Evolutionary conservation across 2,797 vertebrate genomes (phyloP).

Genomic region (Myiotriccus ornatus): DNA sequence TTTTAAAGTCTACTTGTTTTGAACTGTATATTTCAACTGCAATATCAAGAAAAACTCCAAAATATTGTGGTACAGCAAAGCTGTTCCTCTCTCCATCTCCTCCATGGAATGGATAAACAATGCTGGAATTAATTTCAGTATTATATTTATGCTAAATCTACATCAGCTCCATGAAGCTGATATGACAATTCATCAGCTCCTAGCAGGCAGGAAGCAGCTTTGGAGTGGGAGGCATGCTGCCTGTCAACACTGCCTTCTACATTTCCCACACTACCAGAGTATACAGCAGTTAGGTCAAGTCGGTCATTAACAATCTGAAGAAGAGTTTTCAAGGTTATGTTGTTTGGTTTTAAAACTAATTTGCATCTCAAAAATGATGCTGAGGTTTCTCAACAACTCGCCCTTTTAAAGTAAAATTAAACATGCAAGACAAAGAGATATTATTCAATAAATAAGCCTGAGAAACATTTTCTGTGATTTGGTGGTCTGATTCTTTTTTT

Average conservation of each 20-base stretch:
- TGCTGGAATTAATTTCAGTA: conserved; percentile 21
- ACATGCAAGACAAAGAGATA: not conserved
- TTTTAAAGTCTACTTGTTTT: not conserved
- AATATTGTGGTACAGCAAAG: conserved; percentile 6
- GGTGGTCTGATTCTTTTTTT: not conserved
- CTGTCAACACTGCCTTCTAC: conserved; percentile 81
- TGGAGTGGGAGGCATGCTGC: conserved; percentile 67
- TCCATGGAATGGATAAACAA: conserved; percentile 38
- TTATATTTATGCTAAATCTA: conserved; percentile 57
- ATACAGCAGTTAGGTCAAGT: conserved; percentile 43
- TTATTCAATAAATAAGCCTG: not conserved
- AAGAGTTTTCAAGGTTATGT: not conserved
- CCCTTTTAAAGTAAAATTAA: not conserved
- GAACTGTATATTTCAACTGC: not conserved
- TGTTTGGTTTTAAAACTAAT: not conserved
- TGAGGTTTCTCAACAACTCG: not conserved
- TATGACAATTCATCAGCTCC: conserved; percentile 57
- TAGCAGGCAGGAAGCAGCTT: conserved; percentile 52
- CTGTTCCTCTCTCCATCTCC: not conserved
- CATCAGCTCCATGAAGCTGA: conserved; percentile 54
- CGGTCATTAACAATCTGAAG: not conserved
- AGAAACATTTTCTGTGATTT: not conserved
- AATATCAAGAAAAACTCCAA: not conserved
- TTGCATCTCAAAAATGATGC: not conserved
- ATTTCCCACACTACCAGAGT: conserved; percentile 56